Evolutionary conservation across 2,888 invertebrate species (phyloP).

Genomic region (Clepsis dumicolana): DNA sequence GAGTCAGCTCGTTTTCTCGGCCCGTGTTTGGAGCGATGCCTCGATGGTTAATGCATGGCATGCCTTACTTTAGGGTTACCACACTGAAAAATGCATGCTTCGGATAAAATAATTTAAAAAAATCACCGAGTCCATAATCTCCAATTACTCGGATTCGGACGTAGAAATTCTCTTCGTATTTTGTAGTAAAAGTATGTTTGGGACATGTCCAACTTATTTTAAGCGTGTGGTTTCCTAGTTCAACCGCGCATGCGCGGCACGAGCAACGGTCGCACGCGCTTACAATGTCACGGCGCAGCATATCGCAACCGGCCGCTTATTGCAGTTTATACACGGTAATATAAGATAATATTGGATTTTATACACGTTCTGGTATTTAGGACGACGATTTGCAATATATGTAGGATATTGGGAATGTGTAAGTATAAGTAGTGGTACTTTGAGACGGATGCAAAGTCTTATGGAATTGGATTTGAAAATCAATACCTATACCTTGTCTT

Average conservation of each 20-base stretch:
- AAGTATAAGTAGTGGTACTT: not conserved
- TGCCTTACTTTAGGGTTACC: slow-evolving; percentile 2
- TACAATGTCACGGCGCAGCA: slow-evolving; percentile 47
- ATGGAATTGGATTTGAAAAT: too few species aligned
- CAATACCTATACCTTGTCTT: too few species aligned
- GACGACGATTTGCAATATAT: slow-evolving; percentile 1
- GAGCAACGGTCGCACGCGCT: slow-evolving; percentile 54
- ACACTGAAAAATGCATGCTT: not conserved
- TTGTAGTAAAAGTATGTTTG: not conserved
- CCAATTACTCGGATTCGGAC: not conserved
- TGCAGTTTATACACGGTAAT: slow-evolving; percentile 13
- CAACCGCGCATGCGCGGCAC: slow-evolving; percentile 48
- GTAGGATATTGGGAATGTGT: not conserved
- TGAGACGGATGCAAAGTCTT: not conserved
- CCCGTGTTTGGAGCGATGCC: slow-evolving; percentile 12
- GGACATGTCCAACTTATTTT: not conserved
- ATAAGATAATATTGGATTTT: slow-evolving; percentile 22
- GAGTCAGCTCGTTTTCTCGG: slow-evolving; percentile 1
- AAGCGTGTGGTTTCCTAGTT: slow-evolving; percentile 1
- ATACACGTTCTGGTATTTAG: slow-evolving; percentile 11
- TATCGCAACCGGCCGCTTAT: slow-evolving; percentile 30
- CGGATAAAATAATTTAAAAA: not conserved
- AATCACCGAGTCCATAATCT: not conserved
- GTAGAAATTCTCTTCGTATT: not conserved
- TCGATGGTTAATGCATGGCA: slow-evolving; percentile 20